Evolutionary conservation across 2,113 vertebrate genomes (phyloP), one percentile per base, ranked within the genome.

Genomic region (Scomber colias): DNA sequence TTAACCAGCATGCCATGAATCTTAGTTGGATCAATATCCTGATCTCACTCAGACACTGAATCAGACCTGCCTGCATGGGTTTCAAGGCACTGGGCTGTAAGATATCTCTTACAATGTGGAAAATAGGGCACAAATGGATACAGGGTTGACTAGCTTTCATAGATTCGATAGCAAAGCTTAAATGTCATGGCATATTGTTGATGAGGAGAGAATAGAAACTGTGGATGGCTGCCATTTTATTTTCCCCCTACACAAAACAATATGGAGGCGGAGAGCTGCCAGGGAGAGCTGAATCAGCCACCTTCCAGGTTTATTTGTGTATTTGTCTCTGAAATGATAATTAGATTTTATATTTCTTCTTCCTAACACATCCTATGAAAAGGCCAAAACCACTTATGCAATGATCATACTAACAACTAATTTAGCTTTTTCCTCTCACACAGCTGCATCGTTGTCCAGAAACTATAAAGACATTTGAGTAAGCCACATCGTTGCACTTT

Each of bases 21-120:
- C 84, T 76, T 11, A 14, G 27, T 56, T 68, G 63, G 83, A 92
- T 93, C 90, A 79, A 90, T 92, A 90, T 74, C 62, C 65, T 44
- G 44, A 70, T 90, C 77, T 71, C 70, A 75, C 71, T 76, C 64
- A 79, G 70, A 68, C 54, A 71, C 40, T 57, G 77, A 75, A 83
- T 84, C 85, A 76, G 62, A 71, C 60, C 75, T 68, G 56, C 55
- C 53, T 61, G 13, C 11, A 50, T 46, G 50, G 21, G 51, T 81
- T 77, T 87, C 73, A 85, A 63, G 61, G 71, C 75, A 72, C 50
- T 8, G 44, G 45, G 63, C 76, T 68, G 67, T 69, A 40, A 77
- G 55, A 80, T 50, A 75, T 73, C 45, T 57, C 59, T 70, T 44
- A 57, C 71, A 48, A 21, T 68, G 66, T 60, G 45, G 59, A 61